These are phyloP conservation scores for Netelia melanura DNA, from an alignment of 2,888 invertebrate genomes.

Conservation along the genomic window DNA sequence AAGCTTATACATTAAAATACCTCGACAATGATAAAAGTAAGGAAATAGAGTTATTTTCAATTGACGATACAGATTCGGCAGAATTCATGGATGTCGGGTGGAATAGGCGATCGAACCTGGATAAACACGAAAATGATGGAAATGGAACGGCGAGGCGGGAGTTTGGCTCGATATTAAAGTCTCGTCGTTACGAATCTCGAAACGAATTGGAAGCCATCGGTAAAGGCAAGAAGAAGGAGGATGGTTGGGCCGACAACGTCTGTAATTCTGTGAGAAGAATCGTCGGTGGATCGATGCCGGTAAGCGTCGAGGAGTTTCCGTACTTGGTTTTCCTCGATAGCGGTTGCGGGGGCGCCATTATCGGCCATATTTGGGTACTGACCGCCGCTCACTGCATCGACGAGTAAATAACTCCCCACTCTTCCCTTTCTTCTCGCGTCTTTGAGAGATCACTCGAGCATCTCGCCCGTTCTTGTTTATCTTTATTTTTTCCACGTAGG, in stretches of 20 bases:
- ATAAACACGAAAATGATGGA: too few relatives aligned
- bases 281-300: slow-evolving; percentile 42
- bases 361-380: slow-evolving; percentile 58
- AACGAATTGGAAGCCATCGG: too few relatives aligned
- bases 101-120: background rate
- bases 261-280: slow-evolving; percentile 43
- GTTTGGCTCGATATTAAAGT: too few relatives aligned
- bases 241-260: too few relatives aligned
- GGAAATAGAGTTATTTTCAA: background rate
- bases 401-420: slow-evolving; percentile 41
- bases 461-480: background rate
- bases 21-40: background rate
- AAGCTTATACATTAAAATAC: slow-evolving; percentile 9
- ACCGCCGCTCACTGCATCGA: slow-evolving; percentile 65
- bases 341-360: slow-evolving; percentile 65
- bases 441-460: background rate
- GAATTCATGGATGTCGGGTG: slow-evolving; percentile 3
- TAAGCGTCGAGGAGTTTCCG: slow-evolving; percentile 47
- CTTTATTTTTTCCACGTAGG: background rate
- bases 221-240: too few relatives aligned
- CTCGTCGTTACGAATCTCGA: too few relatives aligned
- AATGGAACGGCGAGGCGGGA: too few relatives aligned
- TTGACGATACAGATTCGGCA: background rate
- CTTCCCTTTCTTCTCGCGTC: background rate
- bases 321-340: slow-evolving; percentile 66